A percentile compares a stretch with the other conserved stretches of the same genome.
Conservation (phyloP, 2,888 invertebrate species). For the Melikaiella ostensackeni region DNA sequence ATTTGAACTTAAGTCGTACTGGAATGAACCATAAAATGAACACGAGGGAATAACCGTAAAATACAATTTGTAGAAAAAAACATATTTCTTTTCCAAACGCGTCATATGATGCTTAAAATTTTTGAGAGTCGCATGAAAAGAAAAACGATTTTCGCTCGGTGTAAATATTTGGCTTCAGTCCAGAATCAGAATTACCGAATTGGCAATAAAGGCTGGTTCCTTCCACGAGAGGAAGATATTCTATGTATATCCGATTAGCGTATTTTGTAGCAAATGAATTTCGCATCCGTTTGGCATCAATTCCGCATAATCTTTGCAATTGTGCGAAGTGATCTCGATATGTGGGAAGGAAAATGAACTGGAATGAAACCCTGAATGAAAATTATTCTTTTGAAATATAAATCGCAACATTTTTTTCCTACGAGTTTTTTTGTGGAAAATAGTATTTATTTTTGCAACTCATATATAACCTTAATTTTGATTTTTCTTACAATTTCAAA, state of each 20-base stretch:
- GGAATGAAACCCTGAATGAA: not conserved
- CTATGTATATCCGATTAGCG: slow-evolving; percentile 55
- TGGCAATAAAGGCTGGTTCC: slow-evolving; percentile 53
- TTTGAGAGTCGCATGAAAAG: slow-evolving; percentile 20
- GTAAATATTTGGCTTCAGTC: slow-evolving; percentile 54
- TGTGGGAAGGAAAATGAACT: slow-evolving; percentile 41
- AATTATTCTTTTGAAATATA: not conserved
- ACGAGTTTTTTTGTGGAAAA: not conserved
- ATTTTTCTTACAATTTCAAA: not conserved
- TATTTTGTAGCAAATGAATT: slow-evolving; percentile 58
- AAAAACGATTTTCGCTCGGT: slow-evolving; percentile 37
- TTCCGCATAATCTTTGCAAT: slow-evolving; percentile 54
- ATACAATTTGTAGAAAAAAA: slow-evolving; percentile 28
- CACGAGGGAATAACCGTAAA: slow-evolving; percentile 16
- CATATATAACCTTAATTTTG: not conserved
- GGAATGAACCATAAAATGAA: slow-evolving; percentile 25
- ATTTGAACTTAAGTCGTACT: slow-evolving; percentile 22
- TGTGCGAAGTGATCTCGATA: slow-evolving; percentile 52
- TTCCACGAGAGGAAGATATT: slow-evolving; percentile 45
- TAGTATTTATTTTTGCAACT: not conserved
- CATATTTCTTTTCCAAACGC: slow-evolving; percentile 8
- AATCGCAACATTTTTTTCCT: not conserved
- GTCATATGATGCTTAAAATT: slow-evolving; percentile 20
- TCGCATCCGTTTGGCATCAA: slow-evolving; percentile 45
- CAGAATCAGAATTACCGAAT: slow-evolving; percentile 52